Base-by-base conservation (phyloP, 2,113 vertebrate genomes). In the Bostrychus sinensis region DNA sequence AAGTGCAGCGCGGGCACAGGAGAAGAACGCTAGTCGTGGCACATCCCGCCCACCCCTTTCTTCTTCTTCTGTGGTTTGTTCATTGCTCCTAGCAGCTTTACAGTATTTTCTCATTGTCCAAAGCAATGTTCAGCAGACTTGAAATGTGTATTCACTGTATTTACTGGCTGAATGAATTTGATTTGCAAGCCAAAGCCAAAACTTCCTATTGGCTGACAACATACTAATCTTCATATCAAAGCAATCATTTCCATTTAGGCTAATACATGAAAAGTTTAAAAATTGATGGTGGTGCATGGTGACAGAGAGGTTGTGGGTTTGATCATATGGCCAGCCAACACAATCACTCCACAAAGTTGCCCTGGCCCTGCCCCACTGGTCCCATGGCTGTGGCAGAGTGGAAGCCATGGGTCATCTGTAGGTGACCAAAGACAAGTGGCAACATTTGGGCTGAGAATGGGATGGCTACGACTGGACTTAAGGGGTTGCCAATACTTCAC, bases 361-460 rank as follows among this genome's bases (percentile, higher is more conserved):
- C 91, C 92, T 87, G 75, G 74, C 91, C 90, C n/a, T 87, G 25
- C 48, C 48, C 92, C 92, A 92, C 87, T 86, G 89, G 91, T 90
- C 94, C 95, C 92, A 94, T 91, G 88, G 94, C 91, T 92, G 93
- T 83, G 91, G 92, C 93, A 94, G 92, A 86, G 93, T n/a, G 91
- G 86, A 93, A 95, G 92, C 87, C 88, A 62, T 83, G 70, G 92
- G 96, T 98, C 95, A 93, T 86, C 65, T 64, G 78, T 92, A 95
- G 96, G 96, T 98, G 94, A 96, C 92, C 93, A 92, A n/a, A 94
- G 94, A 95, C 93, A 91, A 91, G 88, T 93, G n/a, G 91, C 93
- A 70, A 94, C 93, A 92, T 91, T 91, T 80, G 89, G 91, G 84
- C 90, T 86, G 75, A 59, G 80, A 89, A 91, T 50, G 61, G 93